phyloP scores from a whole-genome alignment of 2,113 vertebrate genomes.

The Psammodynastes pulverulentus region DNA sequence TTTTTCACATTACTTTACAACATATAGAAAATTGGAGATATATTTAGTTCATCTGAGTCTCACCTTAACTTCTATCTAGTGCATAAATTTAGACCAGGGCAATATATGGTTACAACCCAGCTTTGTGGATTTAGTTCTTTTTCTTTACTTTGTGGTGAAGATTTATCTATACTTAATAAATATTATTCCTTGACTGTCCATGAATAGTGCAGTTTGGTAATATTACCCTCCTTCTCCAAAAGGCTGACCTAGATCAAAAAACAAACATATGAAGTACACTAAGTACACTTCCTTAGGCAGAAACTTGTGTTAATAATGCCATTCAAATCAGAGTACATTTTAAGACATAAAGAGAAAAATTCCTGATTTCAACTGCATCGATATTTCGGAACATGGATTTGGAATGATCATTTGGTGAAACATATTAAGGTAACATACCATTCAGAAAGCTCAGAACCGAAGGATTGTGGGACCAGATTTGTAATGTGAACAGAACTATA shows the following conservation, averaged over 20 bases:
- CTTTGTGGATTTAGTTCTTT: neutral
- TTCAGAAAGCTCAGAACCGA: conserved; percentile 34
- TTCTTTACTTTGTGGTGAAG: neutral
- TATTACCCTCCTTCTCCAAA: neutral
- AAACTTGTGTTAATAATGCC: neutral
- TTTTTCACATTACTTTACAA: neutral
- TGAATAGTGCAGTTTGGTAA: neutral
- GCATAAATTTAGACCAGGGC: neutral
- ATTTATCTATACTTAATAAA: neutral
- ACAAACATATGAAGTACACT: neutral
- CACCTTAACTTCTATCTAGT: neutral
- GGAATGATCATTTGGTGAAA: conserved; percentile 12
- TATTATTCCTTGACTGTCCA: neutral
- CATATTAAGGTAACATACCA: conserved; percentile 15
- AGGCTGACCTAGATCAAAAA: neutral
- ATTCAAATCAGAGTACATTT: neutral
- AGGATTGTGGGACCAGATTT: conserved; percentile 42
- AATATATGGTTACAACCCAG: neutral
- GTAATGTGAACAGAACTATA: conserved; percentile 38
- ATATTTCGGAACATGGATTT: conserved; percentile 29
- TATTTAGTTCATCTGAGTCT: neutral
- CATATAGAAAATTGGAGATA: neutral
- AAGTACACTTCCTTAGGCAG: neutral
- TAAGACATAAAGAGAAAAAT: neutral
- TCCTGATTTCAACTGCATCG: neutral